Evolutionary conservation across 2,113 vertebrate species (phyloP), one percentile per base, ranked within the genome.

Genomic region (Symphodus melops): DNA sequence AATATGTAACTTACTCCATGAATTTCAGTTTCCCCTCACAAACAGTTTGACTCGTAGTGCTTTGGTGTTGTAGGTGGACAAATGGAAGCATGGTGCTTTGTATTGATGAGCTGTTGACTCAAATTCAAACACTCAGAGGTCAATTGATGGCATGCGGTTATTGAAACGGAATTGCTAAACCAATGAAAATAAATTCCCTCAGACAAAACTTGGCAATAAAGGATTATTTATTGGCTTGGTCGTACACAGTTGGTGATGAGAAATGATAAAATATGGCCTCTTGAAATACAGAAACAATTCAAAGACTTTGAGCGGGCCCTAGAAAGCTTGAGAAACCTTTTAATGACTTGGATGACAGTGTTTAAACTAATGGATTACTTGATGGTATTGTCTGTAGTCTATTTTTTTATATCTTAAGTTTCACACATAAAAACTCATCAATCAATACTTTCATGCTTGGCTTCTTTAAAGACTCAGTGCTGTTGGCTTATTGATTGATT

Each of bases 361-460:
- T n/a, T 8, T 39, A 6, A 16, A 25, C 23, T 46, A 46, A 46
- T n/a, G n/a, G 48, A 49, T n/a, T 49, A 49, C 48, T 49, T 9
- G 17, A 62, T n/a, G 5, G 11, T 19, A 48, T 54, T 66, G 53
- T n/a, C 39, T 20, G 37, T 56, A 28, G 23, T 41, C 37, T 19
- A 20, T 67, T 39, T 23, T 66, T 41, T 46, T 37, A 62, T 0
- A 8, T 25, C 9, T 39, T 2, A 2, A 17, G 48, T 66, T 71
- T 59, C 53, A 72, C 42, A 37, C 63, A 62, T 21, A 37, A 2
- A 59, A 17, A 41, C 55, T 79, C n/a, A 60, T 66, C 59, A 33
- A 19, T 72, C 23, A 77, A 67, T 75, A 75, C 12, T 56, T 70
- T 3, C 62, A 19, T 63, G 56, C 44, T 42, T 16, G 9, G 8